Base-by-base conservation (phyloP, 2,888 invertebrate genomes). In the Tetragonisca angustula region DNA sequence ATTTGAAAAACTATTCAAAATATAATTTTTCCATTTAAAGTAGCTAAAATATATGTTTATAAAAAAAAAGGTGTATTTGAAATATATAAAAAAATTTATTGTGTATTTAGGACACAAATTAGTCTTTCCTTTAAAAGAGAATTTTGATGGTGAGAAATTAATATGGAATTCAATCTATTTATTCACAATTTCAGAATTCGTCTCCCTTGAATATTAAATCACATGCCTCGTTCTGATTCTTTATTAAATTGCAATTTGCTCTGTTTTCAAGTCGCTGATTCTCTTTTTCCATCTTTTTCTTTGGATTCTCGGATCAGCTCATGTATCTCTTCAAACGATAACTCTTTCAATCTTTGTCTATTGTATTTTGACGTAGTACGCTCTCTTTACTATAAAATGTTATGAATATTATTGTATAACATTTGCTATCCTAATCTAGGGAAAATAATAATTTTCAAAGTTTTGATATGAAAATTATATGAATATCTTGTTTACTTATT, bases 161-260 rank as follows among this genome's bases (percentile, higher is more conserved):
- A 54, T 54, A 69, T 54, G 52, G 21, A 69, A 68, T 68, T 52
- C 36, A 75, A 64, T 67, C 68, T 74, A 54, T 74, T 76, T 74
- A 54, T 74, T 76, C 67, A 56, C 49, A 59, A 67, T 64, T 76
- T 73, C n/a, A 17, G 67, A 65, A 79, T 52, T 76, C 49, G 71
- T 72, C 32, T 62, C n/a, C 73, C 75, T 54, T 69, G 69, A 69
- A 73, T 84, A 70, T 36, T 74, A 13, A 54, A 54, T 82, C 86
- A 84, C 90, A 82, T 86, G 87, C 89, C 81, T 90, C 87, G 73
- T 83, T 89, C 68, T 87, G 87, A 87, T 85, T 87, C 69, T 86
- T 87, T 68, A 86, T 89, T 67, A 79, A 72, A 52, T 78, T 81
- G 72, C 81, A 81, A 83, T 88, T 84, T 68, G 84, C 82, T 85